Base-by-base conservation (phyloP, 2,113 vertebrate genomes). In the Phoenicopterus ruber region DNA sequence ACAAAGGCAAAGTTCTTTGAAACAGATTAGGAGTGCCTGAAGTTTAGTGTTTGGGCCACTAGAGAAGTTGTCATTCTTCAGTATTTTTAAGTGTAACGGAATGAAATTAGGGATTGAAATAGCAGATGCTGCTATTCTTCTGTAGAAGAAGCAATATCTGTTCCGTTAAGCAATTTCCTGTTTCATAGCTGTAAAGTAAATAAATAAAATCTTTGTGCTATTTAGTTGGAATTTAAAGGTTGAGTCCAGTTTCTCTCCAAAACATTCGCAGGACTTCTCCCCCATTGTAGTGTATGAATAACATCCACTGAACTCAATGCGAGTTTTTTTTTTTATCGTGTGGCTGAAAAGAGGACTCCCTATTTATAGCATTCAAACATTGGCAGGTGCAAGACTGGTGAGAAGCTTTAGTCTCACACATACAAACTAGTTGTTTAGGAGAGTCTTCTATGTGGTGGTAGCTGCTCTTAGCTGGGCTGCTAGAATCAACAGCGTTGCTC, bases 381-480 rank as follows among this genome's bases (percentile, higher is more conserved):
- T 96, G 94, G 93, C 96, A 96, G 93, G 96, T 97, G 93, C 93
- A 93, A 97, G 88, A 96, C 95, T 98, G 96, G 98, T 98, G 98
- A 98, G 98, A 98, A 98, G 97, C 97, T 97, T 98, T 50, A 96
- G 97, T 98, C 98, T 98, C 96, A 94, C 98, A 98, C 98, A 97
- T 98, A 95, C 97, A 97, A 97, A 97, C 96, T 97, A 93, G 97
- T 96, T 98, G 96, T 98, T 98, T 95, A 93, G 97, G 94, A 97
- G 96, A 97, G 93, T 94, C 93, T 97, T 98, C 88, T 94, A 57
- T n/a, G 25, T 88, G 92, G 97, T 96, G 94, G 95, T 94, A 88
- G 85, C 96, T 92, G 96, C 88, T 97, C 93, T 85, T 97, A 88
- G 96, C 94, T 95, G 91, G 96, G 86, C 93, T 11, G 54, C 71